These are phyloP conservation scores for Melipona bicolor DNA, from an alignment of 2,888 invertebrate genomes.

Conservation along the genomic window DNA sequence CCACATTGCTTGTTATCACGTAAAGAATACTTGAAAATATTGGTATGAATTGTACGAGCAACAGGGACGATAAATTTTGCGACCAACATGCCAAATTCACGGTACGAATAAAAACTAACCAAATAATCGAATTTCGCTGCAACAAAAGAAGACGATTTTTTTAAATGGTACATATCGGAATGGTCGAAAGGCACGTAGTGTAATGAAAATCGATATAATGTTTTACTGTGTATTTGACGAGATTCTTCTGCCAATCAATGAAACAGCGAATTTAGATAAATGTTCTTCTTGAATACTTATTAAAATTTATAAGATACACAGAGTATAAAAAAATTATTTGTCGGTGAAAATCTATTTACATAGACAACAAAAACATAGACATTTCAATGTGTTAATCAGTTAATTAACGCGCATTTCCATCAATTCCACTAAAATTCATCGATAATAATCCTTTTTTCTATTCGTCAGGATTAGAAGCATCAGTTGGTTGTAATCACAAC, in stretches of 20 bases:
- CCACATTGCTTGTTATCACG: neutral
- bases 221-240: neutral
- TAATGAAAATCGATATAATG: neutral
- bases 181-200: neutral
- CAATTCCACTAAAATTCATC: neutral
- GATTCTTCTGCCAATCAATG: neutral
- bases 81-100: slow-evolving; percentile 57
- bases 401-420: neutral
- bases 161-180: neutral
- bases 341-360: too few relatives aligned
- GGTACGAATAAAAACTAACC: neutral
- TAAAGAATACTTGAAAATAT: neutral
- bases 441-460: neutral
- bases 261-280: neutral
- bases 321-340: too few relatives aligned
- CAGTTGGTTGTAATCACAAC: slow-evolving; percentile 71
- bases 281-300: neutral
- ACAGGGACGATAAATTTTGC: slow-evolving; percentile 57
- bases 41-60: slow-evolving; percentile 9
- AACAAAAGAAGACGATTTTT: slow-evolving; percentile 16
- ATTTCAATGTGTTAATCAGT: neutral
- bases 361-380: too few relatives aligned
- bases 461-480: slow-evolving; percentile 51
- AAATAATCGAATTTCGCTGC: slow-evolving; percentile 2
- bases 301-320: too few relatives aligned